Evolutionary conservation across 2,797 vertebrate genomes (phyloP), one percentile per base, ranked within the genome.

Genomic region (Sylvilagus floridanus): DNA sequence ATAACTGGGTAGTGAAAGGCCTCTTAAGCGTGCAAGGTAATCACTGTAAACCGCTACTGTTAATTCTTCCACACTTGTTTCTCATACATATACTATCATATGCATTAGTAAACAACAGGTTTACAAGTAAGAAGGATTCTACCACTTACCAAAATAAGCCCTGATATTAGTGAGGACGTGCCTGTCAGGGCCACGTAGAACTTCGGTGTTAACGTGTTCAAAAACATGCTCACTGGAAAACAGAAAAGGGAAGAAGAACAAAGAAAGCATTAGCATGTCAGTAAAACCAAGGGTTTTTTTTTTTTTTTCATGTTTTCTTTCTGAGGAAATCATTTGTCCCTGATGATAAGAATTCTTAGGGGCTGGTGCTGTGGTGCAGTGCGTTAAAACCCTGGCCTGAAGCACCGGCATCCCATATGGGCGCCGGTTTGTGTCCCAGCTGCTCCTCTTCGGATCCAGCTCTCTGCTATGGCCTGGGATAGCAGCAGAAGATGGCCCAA

Each of bases 181-280:
- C 99, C 99, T 65, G 99, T 99, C 98, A 99, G 98, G 97, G 99
- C 99, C 98, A 99, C 99, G 66, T 99, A 99, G 98, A 99, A 99
- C 98, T 99, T 99, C 97, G 99, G 99, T 7, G 99, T 99, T 98
- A 99, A 98, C 14, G 99, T 99, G 98, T 99, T 99, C 98, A 99
- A 99, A 99, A 99, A 99, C 99, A 99, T 99, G 98, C 99, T 99
- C 98, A 99, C 99, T 99, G 98, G 69, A 98, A 98, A 88, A 95
- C 88, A 97, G 98, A 95, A 98, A 96, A 89, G 73, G 94, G 9
- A 47, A 93, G 26, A 91, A 84, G 52, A 93, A 93, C 4, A 92
- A 87, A 86, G 96, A 96, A 96, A 60, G n/a, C n/a, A 90, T 98
- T 81, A 98, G 93, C 97, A 96, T 79, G 68, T 84, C 68, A 86